These are phyloP conservation scores for Phymanthus crucifer DNA, from an alignment of 92 coral and sea anemone genomes.

Conservation along the genomic window DNA sequence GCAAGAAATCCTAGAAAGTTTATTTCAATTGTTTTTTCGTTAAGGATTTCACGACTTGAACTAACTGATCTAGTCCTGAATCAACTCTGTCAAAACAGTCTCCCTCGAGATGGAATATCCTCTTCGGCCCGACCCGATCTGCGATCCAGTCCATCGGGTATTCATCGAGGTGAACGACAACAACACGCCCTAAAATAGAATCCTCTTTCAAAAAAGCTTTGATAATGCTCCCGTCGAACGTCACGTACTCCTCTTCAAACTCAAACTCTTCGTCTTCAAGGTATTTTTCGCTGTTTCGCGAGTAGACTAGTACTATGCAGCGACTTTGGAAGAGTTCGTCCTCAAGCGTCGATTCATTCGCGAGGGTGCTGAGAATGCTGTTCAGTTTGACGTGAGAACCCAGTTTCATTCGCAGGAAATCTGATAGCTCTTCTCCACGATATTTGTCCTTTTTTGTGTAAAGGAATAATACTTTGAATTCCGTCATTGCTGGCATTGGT, in stretches of 20 bases:
- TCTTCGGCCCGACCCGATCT: slow-evolving; percentile 37
- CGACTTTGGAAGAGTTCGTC: slow-evolving; percentile 64
- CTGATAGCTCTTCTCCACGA: slow-evolving; percentile 46
- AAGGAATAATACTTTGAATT: slow-evolving; percentile 61
- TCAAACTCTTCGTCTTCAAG: slow-evolving; percentile 55
- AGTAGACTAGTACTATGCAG: slow-evolving; percentile 61
- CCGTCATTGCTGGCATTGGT: slow-evolving; percentile 18
- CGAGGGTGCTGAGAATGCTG: slow-evolving; percentile 42
- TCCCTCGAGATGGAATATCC: slow-evolving; percentile 54
- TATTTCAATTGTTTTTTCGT: slow-evolving; percentile 37
- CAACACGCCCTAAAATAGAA: slow-evolving; percentile 23
- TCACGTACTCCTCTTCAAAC: slow-evolving; percentile 45
- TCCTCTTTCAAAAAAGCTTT: slow-evolving; percentile 65
- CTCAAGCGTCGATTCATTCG: slow-evolving; percentile 59
- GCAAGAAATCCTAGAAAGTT: background rate
- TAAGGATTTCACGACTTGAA: slow-evolving; percentile 49
- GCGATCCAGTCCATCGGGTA: slow-evolving; percentile 58
- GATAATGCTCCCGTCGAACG: slow-evolving; percentile 64
- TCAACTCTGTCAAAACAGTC: slow-evolving; percentile 50
- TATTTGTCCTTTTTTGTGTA: slow-evolving; percentile 55
- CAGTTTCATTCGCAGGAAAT: slow-evolving; percentile 56
- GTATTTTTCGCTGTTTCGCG: slow-evolving; percentile 48
- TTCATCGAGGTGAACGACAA: slow-evolving; percentile 46
- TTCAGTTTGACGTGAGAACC: slow-evolving; percentile 54
- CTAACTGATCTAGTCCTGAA: slow-evolving; percentile 61